Percentiles rank a stretch among this genome's conserved stretches.
phyloP scores from a whole-genome alignment of 2,797 vertebrate genomes.

The Sylvia borin region DNA sequence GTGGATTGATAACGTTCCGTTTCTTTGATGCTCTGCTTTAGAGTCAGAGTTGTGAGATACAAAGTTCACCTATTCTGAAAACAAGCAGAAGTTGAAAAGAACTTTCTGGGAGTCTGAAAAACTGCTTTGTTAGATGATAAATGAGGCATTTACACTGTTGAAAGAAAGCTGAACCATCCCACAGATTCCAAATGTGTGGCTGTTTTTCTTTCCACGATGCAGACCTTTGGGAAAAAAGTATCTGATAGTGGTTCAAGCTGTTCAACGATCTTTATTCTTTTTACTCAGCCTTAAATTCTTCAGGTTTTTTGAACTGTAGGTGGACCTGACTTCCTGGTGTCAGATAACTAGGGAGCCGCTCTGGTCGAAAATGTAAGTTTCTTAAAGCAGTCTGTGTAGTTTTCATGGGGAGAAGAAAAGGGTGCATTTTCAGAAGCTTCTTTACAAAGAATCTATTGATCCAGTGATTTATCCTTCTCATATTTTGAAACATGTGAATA shows the following conservation, averaged over 20 bases:
- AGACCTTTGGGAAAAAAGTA: conserved; percentile 33
- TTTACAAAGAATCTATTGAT: neutral
- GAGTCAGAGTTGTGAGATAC: neutral
- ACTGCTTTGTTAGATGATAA: neutral
- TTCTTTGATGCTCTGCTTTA: neutral
- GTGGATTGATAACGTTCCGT: neutral
- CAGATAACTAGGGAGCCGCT: neutral
- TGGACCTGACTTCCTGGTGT: neutral
- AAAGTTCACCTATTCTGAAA: neutral
- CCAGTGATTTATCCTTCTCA: neutral
- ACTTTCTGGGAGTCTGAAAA: neutral
- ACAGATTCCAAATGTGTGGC: neutral
- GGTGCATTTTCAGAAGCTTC: neutral
- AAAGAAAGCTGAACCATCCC: neutral
- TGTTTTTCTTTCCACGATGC: neutral
- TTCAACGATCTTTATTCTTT: neutral
- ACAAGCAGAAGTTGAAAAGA: neutral
- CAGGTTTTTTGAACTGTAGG: neutral
- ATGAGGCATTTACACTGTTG: neutral
- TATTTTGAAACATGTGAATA: neutral
- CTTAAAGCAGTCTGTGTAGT: neutral
- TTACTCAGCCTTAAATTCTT: neutral
- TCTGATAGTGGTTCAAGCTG: neutral
- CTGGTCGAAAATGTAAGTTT: neutral
- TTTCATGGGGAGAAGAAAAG: neutral